Conservation (phyloP, 2,113 vertebrate genomes). For the Vanacampus margaritifer region DNA sequence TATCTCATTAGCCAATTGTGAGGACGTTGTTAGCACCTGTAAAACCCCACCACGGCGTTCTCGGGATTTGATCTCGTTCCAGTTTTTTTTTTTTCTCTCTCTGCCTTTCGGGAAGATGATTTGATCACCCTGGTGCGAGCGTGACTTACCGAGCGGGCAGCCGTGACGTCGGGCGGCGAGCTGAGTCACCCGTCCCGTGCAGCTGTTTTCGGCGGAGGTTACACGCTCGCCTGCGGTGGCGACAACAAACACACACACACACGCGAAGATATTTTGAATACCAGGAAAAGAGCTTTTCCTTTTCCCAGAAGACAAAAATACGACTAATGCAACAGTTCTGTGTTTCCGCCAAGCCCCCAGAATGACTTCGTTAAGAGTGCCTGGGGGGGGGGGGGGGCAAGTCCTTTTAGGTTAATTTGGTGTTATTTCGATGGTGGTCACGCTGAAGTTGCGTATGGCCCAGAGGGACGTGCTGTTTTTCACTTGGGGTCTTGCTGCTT, state of each 20-base stretch:
- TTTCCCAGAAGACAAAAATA: conserved; percentile 28
- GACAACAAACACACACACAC: conserved; percentile 38
- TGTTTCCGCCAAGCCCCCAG: conserved; percentile 41
- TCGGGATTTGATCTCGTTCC: conserved; percentile 33
- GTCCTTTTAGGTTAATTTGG: conserved; percentile 61
- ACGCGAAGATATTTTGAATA: conserved; percentile 34
- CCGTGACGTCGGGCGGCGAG: conserved; percentile 33
- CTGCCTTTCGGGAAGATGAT: conserved; percentile 32
- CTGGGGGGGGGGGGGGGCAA: conserved; percentile 39
- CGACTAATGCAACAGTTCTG: conserved; percentile 32
- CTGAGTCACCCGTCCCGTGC: conserved; percentile 36
- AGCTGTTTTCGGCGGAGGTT: conserved; percentile 32
- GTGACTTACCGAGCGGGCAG: conserved; percentile 14
- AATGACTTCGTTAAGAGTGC: conserved; percentile 52
- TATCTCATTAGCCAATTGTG: conserved; percentile 63
- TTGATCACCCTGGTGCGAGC: conserved; percentile 26
- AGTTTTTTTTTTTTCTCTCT: conserved; percentile 11
- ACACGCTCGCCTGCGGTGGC: conserved; percentile 25
- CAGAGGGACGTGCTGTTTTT: conserved; percentile 33
- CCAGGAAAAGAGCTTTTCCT: conserved; percentile 31
- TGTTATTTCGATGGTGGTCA: conserved; percentile 59
- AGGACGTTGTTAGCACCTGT: conserved; percentile 56
- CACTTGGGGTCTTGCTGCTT: conserved; percentile 31
- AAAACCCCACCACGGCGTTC: conserved; percentile 25
- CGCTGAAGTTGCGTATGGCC: conserved; percentile 42